Conservation (phyloP, 2,113 vertebrate species). For the Scolopax mira region DNA sequence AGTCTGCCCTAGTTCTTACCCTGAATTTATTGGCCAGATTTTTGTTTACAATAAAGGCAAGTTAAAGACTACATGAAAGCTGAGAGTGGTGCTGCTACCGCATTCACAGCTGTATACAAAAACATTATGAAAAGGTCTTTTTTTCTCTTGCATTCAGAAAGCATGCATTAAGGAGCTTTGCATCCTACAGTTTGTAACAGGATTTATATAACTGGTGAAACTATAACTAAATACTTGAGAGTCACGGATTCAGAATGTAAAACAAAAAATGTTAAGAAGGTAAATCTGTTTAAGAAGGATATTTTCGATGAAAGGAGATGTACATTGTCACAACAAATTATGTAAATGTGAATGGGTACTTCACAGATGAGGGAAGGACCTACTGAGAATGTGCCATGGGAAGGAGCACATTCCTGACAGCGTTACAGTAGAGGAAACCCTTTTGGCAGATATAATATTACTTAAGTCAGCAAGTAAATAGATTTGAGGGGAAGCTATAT, state of each 20-base stretch:
- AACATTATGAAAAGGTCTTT: background rate
- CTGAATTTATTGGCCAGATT: constrained; percentile 47
- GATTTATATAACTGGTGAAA: background rate
- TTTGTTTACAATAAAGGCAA: constrained; percentile 48
- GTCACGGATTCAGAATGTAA: background rate
- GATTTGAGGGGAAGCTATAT: background rate
- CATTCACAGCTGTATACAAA: background rate
- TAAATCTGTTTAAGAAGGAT: background rate
- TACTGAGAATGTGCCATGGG: background rate
- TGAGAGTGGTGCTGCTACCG: background rate
- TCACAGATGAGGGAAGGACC: background rate
- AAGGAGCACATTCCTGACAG: background rate
- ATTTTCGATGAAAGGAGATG: background rate
- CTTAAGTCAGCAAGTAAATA: background rate
- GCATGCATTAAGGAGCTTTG: background rate
- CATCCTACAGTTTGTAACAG: background rate
- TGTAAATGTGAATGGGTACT: background rate
- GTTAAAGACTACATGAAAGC: constrained; percentile 20
- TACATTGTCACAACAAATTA: background rate
- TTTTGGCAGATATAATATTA: background rate
- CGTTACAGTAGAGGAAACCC: background rate
- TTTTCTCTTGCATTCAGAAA: constrained; percentile 6
- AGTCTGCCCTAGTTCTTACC: constrained; percentile 48
- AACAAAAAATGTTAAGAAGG: background rate
- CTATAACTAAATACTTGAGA: background rate